Conservation (phyloP, 2,888 invertebrate genomes). For the Tinea trinotella region DNA sequence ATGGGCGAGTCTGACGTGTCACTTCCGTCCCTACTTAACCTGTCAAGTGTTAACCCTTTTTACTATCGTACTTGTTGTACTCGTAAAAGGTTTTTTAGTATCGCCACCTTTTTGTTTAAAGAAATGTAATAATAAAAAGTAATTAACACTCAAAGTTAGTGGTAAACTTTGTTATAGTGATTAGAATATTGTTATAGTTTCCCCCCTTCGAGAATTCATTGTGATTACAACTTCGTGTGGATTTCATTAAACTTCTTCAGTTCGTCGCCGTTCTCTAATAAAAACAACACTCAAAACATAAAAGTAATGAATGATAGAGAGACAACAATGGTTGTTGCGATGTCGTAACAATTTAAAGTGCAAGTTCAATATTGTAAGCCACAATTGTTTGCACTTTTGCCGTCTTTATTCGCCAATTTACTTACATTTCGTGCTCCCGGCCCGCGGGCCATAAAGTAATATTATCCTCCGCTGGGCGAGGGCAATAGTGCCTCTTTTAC, state of each 20-base stretch:
- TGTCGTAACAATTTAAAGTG: constrained; percentile 1
- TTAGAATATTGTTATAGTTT: too few species aligned
- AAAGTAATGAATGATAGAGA: too few species aligned
- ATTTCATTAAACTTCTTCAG: too few species aligned
- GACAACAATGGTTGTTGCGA: too few species aligned
- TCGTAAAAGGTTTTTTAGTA: constrained; percentile 15
- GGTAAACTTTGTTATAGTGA: too few species aligned
- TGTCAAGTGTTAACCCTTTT: constrained; percentile 16
- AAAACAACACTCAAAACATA: too few species aligned
- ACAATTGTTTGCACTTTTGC: constrained; percentile 34
- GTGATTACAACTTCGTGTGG: too few species aligned
- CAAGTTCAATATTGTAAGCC: not conserved
- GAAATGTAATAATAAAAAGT: too few species aligned
- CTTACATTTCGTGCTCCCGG: constrained; percentile 50
- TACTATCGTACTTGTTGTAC: constrained; percentile 15
- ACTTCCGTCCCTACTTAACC: constrained; percentile 15
- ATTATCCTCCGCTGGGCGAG: constrained; percentile 65
- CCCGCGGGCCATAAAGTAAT: constrained; percentile 68
- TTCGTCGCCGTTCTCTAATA: too few species aligned
- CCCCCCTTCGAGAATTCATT: too few species aligned
- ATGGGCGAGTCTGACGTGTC: constrained; percentile 11
- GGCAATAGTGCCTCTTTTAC: constrained; percentile 71
- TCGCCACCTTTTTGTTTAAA: not conserved
- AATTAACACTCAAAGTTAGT: too few species aligned
- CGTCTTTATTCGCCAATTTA: constrained; percentile 70